phyloP scores from a whole-genome alignment of 1,140 invertebrate species.

The Nilaparvata lugens region DNA sequence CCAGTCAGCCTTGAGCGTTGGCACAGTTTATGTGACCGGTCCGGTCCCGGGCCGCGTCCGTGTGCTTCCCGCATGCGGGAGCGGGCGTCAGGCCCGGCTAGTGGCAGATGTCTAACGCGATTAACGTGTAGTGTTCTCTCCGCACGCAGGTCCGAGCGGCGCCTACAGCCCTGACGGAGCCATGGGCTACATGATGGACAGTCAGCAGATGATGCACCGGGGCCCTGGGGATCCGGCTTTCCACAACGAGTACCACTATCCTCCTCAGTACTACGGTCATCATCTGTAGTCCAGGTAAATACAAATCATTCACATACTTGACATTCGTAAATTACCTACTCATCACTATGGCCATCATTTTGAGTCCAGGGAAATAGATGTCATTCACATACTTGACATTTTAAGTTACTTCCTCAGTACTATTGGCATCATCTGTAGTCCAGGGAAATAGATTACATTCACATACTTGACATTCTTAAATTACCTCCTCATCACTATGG shows the following conservation, averaged over 20 bases:
- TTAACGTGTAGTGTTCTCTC: slow-evolving; percentile 64
- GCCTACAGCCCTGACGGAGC: slow-evolving; percentile 88
- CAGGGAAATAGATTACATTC: too few species aligned
- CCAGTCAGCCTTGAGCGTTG: neutral
- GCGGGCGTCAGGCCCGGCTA: slow-evolving; percentile 27
- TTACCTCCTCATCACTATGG: too few species aligned
- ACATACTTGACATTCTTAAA: too few species aligned
- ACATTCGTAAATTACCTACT: too few species aligned
- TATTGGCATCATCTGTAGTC: too few species aligned
- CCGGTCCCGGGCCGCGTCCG: neutral
- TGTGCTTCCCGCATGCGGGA: slow-evolving; percentile 4
- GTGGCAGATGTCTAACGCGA: slow-evolving; percentile 41
- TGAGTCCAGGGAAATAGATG: too few species aligned
- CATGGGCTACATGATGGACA: slow-evolving; percentile 89
- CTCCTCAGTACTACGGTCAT: slow-evolving; percentile 81
- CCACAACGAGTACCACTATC: slow-evolving; percentile 87
- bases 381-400: too few species aligned
- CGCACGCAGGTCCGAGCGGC: slow-evolving; percentile 84
- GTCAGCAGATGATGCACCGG: slow-evolving; percentile 91
- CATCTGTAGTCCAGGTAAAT: slow-evolving; percentile 22
- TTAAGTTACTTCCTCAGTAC: too few species aligned
- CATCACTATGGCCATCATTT: too few species aligned
- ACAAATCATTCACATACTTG: neutral
- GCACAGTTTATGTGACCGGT: neutral
- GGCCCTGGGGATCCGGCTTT: slow-evolving; percentile 80